Evolutionary conservation across 2,888 invertebrate genomes (phyloP).

Genomic region (Calliopum simillimum): DNA sequence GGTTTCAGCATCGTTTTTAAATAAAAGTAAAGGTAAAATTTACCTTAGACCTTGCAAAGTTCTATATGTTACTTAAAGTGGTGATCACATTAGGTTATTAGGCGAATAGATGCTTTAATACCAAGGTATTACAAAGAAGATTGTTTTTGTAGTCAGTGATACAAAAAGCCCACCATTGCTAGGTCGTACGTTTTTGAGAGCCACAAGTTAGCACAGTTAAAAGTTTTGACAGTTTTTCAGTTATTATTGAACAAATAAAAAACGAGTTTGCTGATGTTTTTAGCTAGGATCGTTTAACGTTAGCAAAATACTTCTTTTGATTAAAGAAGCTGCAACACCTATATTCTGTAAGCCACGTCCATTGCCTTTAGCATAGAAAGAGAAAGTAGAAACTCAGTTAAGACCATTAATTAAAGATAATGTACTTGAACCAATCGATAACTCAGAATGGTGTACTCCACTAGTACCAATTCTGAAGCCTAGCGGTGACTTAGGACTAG

Average conservation of each 20-base stretch:
- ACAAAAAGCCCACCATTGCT: conserved; percentile 27
- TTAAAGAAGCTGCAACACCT: conserved; percentile 38
- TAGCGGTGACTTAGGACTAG: background rate
- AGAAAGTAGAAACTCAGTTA: conserved; percentile 39
- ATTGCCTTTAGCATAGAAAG: conserved; percentile 39
- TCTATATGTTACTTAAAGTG: conserved; percentile 26
- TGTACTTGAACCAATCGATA: conserved; percentile 42
- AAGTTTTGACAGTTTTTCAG: background rate
- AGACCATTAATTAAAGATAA: conserved; percentile 40
- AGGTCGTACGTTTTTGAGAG: conserved; percentile 34
- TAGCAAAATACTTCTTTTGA: conserved; percentile 39
- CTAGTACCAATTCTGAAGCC: no score
- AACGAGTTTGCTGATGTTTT: background rate
- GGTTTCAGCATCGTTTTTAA: conserved; percentile 10
- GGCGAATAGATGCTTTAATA: conserved; percentile 7
- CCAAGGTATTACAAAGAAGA: conserved; percentile 9
- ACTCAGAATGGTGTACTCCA: no score
- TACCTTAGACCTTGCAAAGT: conserved; percentile 13
- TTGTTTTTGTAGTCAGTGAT: conserved; percentile 18
- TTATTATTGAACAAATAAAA: conserved; percentile 18
- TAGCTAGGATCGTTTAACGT: conserved; percentile 17
- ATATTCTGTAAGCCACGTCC: conserved; percentile 39
- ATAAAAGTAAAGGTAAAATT: background rate
- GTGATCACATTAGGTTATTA: conserved; percentile 9
- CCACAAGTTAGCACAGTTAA: conserved; percentile 7